These are phyloP conservation scores for Trachelus troglodyta DNA, from an alignment of 2,888 invertebrate species.

Conservation along the genomic window DNA sequence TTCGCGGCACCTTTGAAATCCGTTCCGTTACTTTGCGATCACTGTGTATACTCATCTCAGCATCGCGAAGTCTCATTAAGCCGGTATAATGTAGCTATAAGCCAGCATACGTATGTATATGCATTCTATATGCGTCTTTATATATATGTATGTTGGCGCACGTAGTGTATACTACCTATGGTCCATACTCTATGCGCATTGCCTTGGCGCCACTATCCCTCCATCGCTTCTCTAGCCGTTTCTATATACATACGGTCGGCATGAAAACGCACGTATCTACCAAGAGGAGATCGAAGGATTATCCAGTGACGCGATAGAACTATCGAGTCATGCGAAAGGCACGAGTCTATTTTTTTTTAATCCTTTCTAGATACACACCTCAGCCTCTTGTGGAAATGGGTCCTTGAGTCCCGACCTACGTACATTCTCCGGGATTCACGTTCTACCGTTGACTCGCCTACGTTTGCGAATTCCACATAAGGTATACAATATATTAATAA, in stretches of 20 bases:
- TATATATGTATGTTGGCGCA: not conserved
- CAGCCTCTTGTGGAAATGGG: constrained; percentile 2
- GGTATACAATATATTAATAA: not conserved
- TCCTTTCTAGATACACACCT: not conserved
- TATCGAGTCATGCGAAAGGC: not conserved
- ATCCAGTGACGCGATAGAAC: not conserved
- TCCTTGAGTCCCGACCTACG: constrained; percentile 14
- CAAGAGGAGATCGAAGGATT: not conserved
- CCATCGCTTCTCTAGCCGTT: not conserved
- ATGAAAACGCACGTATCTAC: not conserved
- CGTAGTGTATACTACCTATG: not conserved
- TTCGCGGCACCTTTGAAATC: not conserved
- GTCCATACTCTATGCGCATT: not conserved
- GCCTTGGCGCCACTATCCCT: constrained; percentile 4
- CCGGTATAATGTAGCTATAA: constrained; percentile 32
- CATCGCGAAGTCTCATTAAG: constrained; percentile 50
- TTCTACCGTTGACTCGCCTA: not conserved
- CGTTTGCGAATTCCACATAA: not conserved
- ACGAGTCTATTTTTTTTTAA: constrained; percentile 2
- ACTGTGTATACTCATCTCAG: constrained; percentile 30
- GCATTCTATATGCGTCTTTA: constrained; percentile 11
- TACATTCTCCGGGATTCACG: constrained; percentile 9
- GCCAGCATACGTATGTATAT: constrained; percentile 27
- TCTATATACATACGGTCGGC: not conserved
- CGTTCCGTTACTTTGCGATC: constrained; percentile 31